Evolutionary conservation across 2,888 invertebrate species (phyloP).

Genomic region (Odontocolon sp.): DNA sequence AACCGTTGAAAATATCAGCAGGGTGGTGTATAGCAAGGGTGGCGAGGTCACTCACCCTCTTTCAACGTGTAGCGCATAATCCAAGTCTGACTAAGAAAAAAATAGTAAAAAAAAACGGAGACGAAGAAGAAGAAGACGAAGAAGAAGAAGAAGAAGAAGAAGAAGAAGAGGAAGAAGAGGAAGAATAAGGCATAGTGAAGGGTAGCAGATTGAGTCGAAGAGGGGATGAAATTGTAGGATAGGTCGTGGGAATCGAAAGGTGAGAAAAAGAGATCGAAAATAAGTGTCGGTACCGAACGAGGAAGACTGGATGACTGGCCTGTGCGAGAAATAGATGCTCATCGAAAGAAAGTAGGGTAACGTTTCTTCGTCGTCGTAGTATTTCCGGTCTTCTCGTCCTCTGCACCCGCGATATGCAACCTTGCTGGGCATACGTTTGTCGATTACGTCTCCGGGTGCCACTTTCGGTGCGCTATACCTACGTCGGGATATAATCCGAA

Average conservation of each 20-base stretch:
- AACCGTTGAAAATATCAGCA: neutral
- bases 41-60: neutral
- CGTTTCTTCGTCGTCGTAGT: conserved; percentile 22
- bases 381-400: neutral
- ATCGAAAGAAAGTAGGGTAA: conserved; percentile 32
- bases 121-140: too few relatives aligned
- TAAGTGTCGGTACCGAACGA: conserved; percentile 2
- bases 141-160: neutral
- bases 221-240: conserved; percentile 3
- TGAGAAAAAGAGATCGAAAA: neutral
- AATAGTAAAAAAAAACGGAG: too few relatives aligned
- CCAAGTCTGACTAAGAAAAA: too few relatives aligned
- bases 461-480: conserved; percentile 20
- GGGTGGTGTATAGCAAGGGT: neutral
- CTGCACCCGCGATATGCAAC: conserved; percentile 38
- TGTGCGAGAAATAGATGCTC: neutral
- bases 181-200: neutral
- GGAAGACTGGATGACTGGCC: neutral
- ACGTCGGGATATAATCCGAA: conserved; percentile 32
- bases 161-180: neutral
- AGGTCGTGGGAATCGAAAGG: conserved; percentile 21
- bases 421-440: conserved; percentile 25
- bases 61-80: neutral
- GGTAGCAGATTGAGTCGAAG: neutral
- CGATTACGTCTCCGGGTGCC: conserved; percentile 45